Evolutionary conservation across 2,113 vertebrate species (phyloP).

Genomic region (Macrotis lagotis): DNA sequence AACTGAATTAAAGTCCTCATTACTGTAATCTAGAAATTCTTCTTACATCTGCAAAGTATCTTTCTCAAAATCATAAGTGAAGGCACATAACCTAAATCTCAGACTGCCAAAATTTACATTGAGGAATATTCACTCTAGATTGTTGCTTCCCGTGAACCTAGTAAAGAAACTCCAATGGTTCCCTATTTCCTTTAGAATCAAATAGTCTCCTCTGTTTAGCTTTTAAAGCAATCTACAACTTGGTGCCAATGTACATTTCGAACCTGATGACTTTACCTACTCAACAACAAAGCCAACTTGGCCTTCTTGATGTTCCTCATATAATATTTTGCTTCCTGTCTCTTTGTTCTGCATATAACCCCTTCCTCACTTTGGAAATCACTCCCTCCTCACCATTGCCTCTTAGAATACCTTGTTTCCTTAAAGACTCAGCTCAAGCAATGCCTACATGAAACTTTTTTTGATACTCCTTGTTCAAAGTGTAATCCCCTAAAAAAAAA

Average conservation of each 20-base stretch:
- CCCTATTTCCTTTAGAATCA: not conserved
- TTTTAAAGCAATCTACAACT: not conserved
- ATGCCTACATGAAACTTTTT: not conserved
- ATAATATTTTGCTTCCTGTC: not conserved
- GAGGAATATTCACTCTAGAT: not conserved
- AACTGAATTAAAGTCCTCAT: constrained; percentile 31
- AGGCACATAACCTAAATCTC: constrained; percentile 8
- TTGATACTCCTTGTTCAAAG: not conserved
- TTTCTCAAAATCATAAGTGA: constrained; percentile 27
- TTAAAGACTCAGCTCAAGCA: not conserved
- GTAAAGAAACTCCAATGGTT: not conserved
- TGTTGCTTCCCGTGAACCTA: not conserved
- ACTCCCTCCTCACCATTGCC: not conserved
- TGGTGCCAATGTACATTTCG: not conserved
- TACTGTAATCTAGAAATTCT: constrained; percentile 46
- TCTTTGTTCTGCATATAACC: not conserved
- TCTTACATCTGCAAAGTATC: constrained; percentile 16
- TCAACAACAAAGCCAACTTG: not conserved
- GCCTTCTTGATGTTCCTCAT: not conserved
- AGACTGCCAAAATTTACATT: constrained; percentile 21
- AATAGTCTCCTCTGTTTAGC: not conserved
- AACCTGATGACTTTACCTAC: not conserved
- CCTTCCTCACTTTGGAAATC: not conserved
- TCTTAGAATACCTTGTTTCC: not conserved
- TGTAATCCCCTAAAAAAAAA: not conserved